phyloP scores from a whole-genome alignment of 2,797 vertebrate species.

The Poeciliopsis infans region DNA sequence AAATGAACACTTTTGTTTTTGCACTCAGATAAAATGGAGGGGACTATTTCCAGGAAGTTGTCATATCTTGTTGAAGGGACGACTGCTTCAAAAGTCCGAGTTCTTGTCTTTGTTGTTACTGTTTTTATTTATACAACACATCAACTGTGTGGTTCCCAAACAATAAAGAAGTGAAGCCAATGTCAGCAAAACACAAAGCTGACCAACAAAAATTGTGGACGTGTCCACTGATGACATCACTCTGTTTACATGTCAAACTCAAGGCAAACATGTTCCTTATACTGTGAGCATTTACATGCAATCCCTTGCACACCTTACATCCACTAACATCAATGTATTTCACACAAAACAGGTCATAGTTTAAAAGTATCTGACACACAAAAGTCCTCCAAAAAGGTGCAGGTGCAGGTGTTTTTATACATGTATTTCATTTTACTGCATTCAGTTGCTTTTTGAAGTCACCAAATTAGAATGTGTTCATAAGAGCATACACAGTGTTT shows the following conservation, averaged over 20 bases:
- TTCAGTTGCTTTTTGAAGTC: background rate
- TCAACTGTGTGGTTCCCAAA: background rate
- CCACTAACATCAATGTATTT: background rate
- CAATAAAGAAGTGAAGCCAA: background rate
- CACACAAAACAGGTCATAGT: background rate
- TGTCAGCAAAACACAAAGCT: slow-evolving; percentile 10
- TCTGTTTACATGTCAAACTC: slow-evolving; percentile 1
- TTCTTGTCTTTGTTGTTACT: background rate
- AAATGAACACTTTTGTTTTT: background rate
- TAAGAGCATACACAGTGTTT: too few relatives aligned
- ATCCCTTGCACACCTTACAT: too few relatives aligned
- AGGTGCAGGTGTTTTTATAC: background rate
- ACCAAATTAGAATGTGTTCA: background rate
- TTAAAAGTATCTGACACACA: background rate
- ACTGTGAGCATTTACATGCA: background rate
- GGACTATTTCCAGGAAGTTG: background rate
- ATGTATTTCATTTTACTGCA: background rate
- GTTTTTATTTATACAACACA: slow-evolving; percentile 4
- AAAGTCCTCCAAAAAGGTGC: background rate
- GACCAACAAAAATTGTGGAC: background rate
- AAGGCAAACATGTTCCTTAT: background rate
- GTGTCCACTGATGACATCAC: background rate
- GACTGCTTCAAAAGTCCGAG: background rate
- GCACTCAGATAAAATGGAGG: background rate
- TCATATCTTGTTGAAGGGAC: background rate